Evolutionary conservation across 1,140 invertebrate genomes (phyloP).

Genomic region (Belonocnema kinseyi): DNA sequence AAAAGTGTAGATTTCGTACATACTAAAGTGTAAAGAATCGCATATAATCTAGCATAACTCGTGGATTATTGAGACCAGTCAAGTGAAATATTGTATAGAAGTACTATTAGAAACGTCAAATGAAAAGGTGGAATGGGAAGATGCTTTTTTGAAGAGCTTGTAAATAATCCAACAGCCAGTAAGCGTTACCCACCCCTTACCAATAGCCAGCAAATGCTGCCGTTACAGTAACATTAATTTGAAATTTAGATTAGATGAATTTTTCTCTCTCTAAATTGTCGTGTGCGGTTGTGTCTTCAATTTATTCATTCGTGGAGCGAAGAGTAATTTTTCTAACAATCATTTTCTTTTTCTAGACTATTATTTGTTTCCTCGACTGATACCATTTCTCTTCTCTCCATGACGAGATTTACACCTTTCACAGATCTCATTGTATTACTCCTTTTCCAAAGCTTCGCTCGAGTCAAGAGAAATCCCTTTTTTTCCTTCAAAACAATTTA

Average conservation of each 20-base stretch:
- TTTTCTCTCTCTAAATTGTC: constrained; percentile 35
- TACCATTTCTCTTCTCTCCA: constrained; percentile 2
- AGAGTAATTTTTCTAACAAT: not conserved
- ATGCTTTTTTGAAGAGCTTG: constrained; percentile 37
- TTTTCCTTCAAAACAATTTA: not conserved
- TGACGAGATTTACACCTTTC: constrained; percentile 18
- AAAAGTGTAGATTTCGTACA: constrained; percentile 18
- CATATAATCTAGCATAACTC: not conserved
- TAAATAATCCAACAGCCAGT: constrained; percentile 58
- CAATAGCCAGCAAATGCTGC: constrained; percentile 54
- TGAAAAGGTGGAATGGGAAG: not conserved
- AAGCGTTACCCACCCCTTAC: constrained; percentile 54
- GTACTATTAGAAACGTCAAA: not conserved
- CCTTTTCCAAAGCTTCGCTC: not conserved
- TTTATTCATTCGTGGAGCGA: constrained; percentile 28
- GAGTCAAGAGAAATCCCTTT: not conserved
- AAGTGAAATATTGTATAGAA: not conserved
- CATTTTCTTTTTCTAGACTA: constrained; percentile 1
- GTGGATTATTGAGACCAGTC: not conserved
- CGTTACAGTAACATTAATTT: constrained; percentile 50
- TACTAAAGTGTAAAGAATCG: constrained; percentile 18
- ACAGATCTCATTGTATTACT: constrained; percentile 20
- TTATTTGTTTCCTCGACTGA: constrained; percentile 14
- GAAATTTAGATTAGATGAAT: constrained; percentile 10
- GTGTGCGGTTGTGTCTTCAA: constrained; percentile 25